Evolutionary conservation across 2,113 vertebrate genomes (phyloP), one percentile per base, ranked within the genome.

Genomic region (Phalacrocorax carbo): DNA sequence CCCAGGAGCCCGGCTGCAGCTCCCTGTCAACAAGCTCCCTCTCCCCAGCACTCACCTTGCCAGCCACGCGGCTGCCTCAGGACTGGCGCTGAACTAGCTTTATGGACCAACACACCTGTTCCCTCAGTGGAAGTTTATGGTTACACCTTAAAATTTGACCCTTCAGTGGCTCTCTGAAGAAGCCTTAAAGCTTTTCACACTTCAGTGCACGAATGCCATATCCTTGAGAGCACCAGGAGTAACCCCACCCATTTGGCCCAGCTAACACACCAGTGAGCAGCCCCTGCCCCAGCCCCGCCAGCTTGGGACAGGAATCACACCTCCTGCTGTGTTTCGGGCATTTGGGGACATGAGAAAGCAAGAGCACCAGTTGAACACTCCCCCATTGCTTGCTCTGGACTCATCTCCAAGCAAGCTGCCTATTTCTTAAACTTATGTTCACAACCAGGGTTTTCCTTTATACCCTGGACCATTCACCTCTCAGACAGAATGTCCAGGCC

Each of bases 311-410:
- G 14, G 4, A 3, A 42, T 11, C 7, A 20, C 7, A 5, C 3
- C 54, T 10, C 49, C 30, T 3, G 5, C 15, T 8, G 0, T 0
- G 1, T 8, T 20, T 14, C 1, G 3, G 15, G 9, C 15, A 4
- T 17, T 2, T 3, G 3, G 13, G 15, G 1, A 52, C 0, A 1
- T 0, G 11, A 18, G 4, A n/a, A 48, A 29, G 2, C 5, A 3
- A 0, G 5, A 22, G 0, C 0, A 0, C 5, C 14, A 22, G 4
- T 2, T 8, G 12, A 17, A 9, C 7, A 5, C 5, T 2, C 0
- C 9, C 20, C 9, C 20, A 3, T 6, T 5, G 5, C 29, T 32
- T 16, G 4, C 9, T 42, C 15, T 4, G 4, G 6, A 21, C 5
- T 5, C 0, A 0, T 1, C 13, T 79, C 7, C 23, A 0, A 64